Conservation (phyloP, 1,140 invertebrate genomes). For the Thaumetopoea pityocampa region DNA sequence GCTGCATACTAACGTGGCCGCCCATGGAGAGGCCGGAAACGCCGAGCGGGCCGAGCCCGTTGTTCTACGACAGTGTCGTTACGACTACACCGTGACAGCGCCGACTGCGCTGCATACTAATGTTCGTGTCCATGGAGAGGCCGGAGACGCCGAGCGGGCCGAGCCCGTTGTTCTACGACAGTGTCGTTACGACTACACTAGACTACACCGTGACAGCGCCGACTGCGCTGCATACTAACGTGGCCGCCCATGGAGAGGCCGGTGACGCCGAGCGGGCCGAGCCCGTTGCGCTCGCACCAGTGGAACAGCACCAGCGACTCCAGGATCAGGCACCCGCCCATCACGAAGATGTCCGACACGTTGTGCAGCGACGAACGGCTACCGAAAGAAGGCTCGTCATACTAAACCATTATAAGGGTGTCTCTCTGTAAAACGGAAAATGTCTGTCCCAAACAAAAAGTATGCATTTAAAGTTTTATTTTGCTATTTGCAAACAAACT, state of each 20-base stretch:
- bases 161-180: neutral
- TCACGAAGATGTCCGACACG: constrained; percentile 99
- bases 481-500: no score
- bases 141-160: no score
- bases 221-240: constrained; percentile 77
- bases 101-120: no score
- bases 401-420: neutral
- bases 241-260: constrained; percentile 99
- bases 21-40: no score
- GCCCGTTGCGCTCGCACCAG: constrained; percentile 93
- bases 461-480: no score
- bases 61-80: neutral
- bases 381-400: constrained; percentile 14
- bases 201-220: no score
- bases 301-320: constrained; percentile 95
- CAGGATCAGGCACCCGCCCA: constrained; percentile 97
- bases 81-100: no score
- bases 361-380: constrained; percentile 95
- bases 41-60: no score
- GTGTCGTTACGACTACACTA: no score
- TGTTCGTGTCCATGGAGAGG: no score
- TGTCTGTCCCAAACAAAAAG: no score
- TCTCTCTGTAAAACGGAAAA: neutral
- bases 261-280: constrained; percentile 93
- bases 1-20: no score